A percentile compares a stretch with the other conserved stretches of the same genome.
Evolutionary conservation across 1,140 invertebrate genomes (phyloP).

Genomic region (Heliconius hewitsoni): DNA sequence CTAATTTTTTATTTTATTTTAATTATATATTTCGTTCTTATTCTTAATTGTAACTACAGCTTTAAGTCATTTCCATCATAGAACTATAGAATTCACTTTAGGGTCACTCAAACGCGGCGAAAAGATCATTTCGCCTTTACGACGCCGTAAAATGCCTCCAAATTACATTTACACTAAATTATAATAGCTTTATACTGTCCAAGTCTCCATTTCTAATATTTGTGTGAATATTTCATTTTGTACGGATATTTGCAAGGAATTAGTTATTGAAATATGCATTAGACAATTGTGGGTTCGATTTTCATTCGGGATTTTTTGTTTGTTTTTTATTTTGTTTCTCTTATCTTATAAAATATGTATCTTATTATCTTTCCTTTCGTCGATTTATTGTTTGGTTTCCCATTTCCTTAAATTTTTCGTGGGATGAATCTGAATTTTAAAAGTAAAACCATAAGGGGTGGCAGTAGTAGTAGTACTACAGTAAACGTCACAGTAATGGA

Average conservation of each 20-base stretch:
- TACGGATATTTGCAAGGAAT: not conserved
- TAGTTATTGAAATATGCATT: not conserved
- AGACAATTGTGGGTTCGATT: not conserved
- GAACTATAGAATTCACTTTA: not conserved
- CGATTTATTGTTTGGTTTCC: too few relatives aligned
- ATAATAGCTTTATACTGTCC: slow-evolving; percentile 5
- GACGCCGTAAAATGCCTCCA: slow-evolving; percentile 2
- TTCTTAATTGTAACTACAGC: not conserved
- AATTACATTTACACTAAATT: not conserved
- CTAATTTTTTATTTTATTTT: too few relatives aligned
- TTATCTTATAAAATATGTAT: too few relatives aligned
- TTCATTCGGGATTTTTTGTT: too few relatives aligned
- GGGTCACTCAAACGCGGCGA: not conserved
- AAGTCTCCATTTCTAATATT: not conserved
- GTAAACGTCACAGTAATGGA: too few relatives aligned
- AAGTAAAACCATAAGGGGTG: too few relatives aligned
- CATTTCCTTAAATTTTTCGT: too few relatives aligned
- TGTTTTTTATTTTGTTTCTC: too few relatives aligned
- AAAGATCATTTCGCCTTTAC: slow-evolving; percentile 6
- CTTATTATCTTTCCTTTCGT: too few relatives aligned
- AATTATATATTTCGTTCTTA: not conserved
- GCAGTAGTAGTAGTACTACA: too few relatives aligned
- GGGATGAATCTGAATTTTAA: too few relatives aligned
- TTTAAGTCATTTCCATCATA: not conserved
- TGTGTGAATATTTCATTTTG: not conserved